Base-by-base conservation (phyloP, 2,113 vertebrate species). In the Pluvianellus socialis region DNA sequence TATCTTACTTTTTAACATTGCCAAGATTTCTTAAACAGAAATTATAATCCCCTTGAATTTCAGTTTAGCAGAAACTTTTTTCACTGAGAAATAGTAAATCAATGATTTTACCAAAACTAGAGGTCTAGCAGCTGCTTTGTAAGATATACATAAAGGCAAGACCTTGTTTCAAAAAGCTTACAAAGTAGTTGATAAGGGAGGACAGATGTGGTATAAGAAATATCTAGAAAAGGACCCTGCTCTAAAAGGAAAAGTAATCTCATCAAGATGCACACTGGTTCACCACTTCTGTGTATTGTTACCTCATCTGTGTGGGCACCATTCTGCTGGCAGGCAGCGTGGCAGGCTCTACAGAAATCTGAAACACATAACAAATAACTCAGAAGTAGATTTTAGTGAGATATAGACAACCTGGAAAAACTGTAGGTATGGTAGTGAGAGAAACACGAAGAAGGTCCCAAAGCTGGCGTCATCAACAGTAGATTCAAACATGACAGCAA, bases 381-480 rank as follows among this genome's bases (percentile, higher is more conserved):
- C 55, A 72, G 42, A 79, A 38, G 13, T 3, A 58, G 18, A 40
- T 77, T 87, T 86, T 80, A 26, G 27, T 6, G 22, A 66, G 38
- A 45, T 9, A 20, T 8, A 10, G 16, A 44, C 32, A 79, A 45
- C 47, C 22, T 67, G 23, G 42, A 92, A 58, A 12, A 65, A 67
- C 6, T 2, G 1, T 6, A 33, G 17, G 2, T 42, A 18, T 0
- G 0, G 4, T 14, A 72, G n/a, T 27, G 28, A 55, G 14, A 87
- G 15, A 61, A 86, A 27, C 10, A 40, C 7, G 18, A 67, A 77
- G 30, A 73, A 58, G 20, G 9, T 33, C 23, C 21, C 40, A 88
- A 68, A 65, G 9, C 6, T 53, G 17, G 8, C 85, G 26, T 30
- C 49, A 44, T 59, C 47, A 82, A 44, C 18, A 63, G 15, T 28